These are phyloP conservation scores for Pogonocherus hispidulus DNA, from an alignment of 2,888 invertebrate genomes.

Conservation along the genomic window DNA sequence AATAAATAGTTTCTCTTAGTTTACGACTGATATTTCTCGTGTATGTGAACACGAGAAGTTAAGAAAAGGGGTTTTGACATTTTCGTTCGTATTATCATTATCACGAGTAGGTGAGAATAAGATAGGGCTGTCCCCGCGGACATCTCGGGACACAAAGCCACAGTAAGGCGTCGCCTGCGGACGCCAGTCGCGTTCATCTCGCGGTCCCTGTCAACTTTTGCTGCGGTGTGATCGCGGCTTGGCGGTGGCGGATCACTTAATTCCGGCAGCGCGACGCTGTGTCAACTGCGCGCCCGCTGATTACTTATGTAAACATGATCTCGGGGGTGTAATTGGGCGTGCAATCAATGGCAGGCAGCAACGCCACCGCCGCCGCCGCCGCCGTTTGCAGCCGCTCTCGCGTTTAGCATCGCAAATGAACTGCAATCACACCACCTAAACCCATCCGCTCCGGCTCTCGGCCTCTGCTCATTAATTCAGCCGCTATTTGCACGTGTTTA, in stretches of 20 bases:
- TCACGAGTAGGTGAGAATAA: too few relatives aligned
- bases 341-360: conserved; percentile 64
- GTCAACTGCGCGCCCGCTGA: conserved; percentile 67
- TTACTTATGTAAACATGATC: conserved; percentile 70
- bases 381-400: conserved; percentile 65
- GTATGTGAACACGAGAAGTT: too few relatives aligned
- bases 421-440: conserved; percentile 55
- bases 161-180: too few relatives aligned
- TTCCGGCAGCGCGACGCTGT: conserved; percentile 67
- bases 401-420: conserved; percentile 66
- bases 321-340: conserved; percentile 70
- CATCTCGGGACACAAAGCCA: too few relatives aligned
- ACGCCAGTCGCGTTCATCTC: too few relatives aligned
- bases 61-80: too few relatives aligned
- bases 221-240: conserved; percentile 48
- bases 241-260: conserved; percentile 65
- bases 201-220: conserved; percentile 15
- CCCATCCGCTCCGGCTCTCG: conserved; percentile 40
- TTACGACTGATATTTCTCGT: too few relatives aligned
- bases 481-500: conserved; percentile 47
- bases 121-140: too few relatives aligned
- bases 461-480: conserved; percentile 47
- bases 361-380: background rate
- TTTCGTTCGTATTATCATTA: too few relatives aligned
- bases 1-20: too few relatives aligned